These are phyloP conservation scores for Caiman crocodilus DNA, from an alignment of 2,797 vertebrate genomes.

Conservation along the genomic window DNA sequence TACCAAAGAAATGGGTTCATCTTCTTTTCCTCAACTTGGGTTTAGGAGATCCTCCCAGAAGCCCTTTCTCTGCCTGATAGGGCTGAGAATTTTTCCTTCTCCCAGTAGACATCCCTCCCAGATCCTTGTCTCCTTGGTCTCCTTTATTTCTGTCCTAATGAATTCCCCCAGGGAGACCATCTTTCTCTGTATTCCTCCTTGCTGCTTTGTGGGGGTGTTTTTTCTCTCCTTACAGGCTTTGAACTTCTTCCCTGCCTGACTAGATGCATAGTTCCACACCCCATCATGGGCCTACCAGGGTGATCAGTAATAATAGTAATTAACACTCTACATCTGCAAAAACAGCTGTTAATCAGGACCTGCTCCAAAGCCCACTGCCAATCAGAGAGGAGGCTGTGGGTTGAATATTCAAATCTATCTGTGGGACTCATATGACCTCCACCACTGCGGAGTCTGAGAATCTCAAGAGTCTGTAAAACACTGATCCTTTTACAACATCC, in stretches of 20 bases:
- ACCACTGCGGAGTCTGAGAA: neutral
- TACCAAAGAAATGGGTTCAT: neutral
- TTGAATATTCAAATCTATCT: neutral
- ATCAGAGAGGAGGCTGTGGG: neutral
- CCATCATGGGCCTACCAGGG: neutral
- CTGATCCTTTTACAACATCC: neutral
- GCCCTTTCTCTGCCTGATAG: neutral
- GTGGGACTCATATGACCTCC: neutral
- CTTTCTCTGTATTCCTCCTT: rapidly evolving
- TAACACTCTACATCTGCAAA: neutral
- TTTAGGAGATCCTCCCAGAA: neutral
- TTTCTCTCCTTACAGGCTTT: neutral
- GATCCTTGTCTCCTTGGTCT: neutral
- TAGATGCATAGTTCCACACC: neutral
- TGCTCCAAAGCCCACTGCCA: neutral
- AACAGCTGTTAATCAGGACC: neutral
- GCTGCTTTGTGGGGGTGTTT: neutral
- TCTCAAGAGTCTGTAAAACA: neutral
- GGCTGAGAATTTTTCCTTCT: neutral
- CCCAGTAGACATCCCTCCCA: neutral
- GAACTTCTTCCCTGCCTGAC: neutral
- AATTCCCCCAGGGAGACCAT: neutral
- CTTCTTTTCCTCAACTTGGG: rapidly evolving
- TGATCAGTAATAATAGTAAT: neutral
- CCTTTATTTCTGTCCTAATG: neutral